Percentiles rank a stretch among this genome's conserved stretches.
These are phyloP conservation scores for Ptychoptera contaminata DNA, from an alignment of 2,888 invertebrate genomes.

Conservation along the genomic window DNA sequence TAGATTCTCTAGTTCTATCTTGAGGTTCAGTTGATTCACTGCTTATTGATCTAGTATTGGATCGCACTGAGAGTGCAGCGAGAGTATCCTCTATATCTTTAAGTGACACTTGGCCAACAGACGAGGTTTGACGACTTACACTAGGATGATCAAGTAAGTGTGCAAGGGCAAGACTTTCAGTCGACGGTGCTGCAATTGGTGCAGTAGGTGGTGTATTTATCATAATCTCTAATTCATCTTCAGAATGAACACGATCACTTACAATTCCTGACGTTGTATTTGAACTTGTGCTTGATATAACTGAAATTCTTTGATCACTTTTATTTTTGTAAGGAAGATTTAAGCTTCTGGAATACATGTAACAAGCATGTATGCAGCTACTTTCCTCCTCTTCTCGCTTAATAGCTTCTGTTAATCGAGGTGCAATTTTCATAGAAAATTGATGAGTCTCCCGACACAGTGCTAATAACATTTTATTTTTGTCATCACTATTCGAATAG, in stretches of 20 bases:
- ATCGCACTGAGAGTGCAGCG: conserved; percentile 28
- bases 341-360: conserved; percentile 50
- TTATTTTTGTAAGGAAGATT: conserved; percentile 47
- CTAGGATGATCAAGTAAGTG: conserved; percentile 52
- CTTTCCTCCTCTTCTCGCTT: conserved; percentile 68
- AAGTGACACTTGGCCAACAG: conserved; percentile 31
- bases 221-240: conserved; percentile 85
- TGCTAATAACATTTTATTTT: conserved; percentile 77
- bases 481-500: conserved; percentile 84
- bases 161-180: conserved; percentile 67
- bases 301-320: conserved; percentile 69
- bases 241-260: conserved; percentile 86
- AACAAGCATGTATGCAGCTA: conserved; percentile 49
- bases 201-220: conserved; percentile 63
- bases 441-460: conserved; percentile 88
- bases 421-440: conserved; percentile 85
- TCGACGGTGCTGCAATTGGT: conserved; percentile 57
- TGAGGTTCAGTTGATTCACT: conserved; percentile 15
- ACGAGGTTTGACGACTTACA: conserved; percentile 39
- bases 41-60: conserved; percentile 13
- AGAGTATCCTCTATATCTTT: conserved; percentile 32
- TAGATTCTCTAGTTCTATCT: conserved; percentile 19
- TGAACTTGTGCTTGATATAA: conserved; percentile 88
- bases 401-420: conserved; percentile 66
- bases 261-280: conserved; percentile 95